Evolutionary conservation across 1,140 invertebrate genomes (phyloP).

Genomic region (Drosophila varians): DNA sequence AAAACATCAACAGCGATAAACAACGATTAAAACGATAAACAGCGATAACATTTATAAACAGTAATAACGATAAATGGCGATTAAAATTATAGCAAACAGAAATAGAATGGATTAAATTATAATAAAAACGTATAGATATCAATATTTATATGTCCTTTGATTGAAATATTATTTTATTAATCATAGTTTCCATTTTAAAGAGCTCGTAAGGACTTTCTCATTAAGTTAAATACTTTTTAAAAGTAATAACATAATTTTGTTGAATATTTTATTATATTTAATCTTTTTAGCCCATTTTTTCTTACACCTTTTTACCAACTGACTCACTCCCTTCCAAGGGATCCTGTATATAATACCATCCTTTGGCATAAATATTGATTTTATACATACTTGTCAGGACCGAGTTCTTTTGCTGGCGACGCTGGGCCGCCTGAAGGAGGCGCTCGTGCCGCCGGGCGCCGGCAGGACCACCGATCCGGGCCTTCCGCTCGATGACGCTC

Average conservation of each 20-base stretch:
- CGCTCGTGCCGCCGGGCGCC: slow-evolving; percentile 92
- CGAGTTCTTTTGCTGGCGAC: slow-evolving; percentile 87
- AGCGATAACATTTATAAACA: not conserved
- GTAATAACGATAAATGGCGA: not conserved
- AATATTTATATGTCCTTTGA: no score
- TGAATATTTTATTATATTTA: no score
- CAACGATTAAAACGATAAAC: slow-evolving; percentile 10
- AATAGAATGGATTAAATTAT: not conserved
- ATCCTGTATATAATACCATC: not conserved
- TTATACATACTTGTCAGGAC: slow-evolving; percentile 90
- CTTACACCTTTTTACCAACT: not conserved
- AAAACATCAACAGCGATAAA: slow-evolving; percentile 28
- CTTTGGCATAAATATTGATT: not conserved
- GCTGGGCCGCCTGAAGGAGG: slow-evolving; percentile 89
- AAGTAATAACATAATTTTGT: no score
- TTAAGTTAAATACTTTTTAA: no score
- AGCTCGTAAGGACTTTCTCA: no score
- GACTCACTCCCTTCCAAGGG: not conserved
- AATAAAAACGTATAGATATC: no score
- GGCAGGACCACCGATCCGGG: slow-evolving; percentile 90
- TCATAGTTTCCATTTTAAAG: no score
- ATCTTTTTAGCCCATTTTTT: not conserved
- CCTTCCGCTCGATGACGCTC: slow-evolving; percentile 95
- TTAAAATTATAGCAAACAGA: not conserved
- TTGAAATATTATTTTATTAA: no score